Evolutionary conservation across 2,797 vertebrate genomes (phyloP).

Genomic region (Nasua narica): DNA sequence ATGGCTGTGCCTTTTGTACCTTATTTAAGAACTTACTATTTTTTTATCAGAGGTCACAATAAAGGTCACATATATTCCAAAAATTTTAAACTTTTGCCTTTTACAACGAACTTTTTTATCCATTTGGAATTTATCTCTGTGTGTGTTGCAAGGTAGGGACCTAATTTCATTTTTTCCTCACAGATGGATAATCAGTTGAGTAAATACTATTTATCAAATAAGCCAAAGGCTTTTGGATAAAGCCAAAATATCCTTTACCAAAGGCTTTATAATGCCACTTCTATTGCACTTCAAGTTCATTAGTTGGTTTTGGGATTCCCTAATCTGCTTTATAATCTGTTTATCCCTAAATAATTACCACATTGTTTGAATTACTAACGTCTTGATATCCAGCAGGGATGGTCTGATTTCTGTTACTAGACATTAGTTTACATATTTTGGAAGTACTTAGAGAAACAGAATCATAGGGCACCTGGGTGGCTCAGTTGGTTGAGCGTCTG

Average conservation of each 20-base stretch:
- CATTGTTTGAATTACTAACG: neutral
- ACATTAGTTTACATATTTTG: neutral
- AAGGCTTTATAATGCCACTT: neutral
- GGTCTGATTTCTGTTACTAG: neutral
- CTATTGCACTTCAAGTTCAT: neutral
- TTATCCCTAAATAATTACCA: neutral
- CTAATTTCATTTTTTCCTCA: neutral
- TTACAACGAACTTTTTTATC: neutral
- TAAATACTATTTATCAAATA: neutral
- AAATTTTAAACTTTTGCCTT: neutral
- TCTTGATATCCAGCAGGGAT: neutral
- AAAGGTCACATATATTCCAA: neutral
- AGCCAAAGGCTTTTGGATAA: no score
- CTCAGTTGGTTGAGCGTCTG: no score
- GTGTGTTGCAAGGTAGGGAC: neutral
- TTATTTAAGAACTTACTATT: neutral
- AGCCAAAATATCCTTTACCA: no score
- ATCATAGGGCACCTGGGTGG: neutral
- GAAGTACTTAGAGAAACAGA: neutral
- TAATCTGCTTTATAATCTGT: neutral
- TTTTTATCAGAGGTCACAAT: neutral
- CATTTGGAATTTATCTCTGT: neutral
- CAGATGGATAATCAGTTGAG: neutral
- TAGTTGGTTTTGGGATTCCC: neutral
- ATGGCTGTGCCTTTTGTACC: neutral